Conservation (phyloP, 2,888 invertebrate genomes). For the Pemphredon lugubris region DNA sequence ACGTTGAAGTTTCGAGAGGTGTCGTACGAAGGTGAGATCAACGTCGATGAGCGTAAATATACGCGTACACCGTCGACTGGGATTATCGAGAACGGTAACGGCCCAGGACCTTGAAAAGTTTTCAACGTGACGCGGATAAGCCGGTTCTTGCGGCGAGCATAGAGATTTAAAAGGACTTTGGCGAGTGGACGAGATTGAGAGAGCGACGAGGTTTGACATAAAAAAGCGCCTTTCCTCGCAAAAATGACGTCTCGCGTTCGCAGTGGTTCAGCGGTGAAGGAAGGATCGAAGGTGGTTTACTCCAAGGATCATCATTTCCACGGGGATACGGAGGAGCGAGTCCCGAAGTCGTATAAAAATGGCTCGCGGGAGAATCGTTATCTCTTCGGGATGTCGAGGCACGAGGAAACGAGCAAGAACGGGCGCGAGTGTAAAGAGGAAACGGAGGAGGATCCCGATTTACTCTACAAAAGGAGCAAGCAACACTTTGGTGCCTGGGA, state of each 20-base stretch:
- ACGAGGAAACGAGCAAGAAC: conserved; percentile 49
- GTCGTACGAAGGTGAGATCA: too few relatives aligned
- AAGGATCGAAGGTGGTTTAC: conserved; percentile 57
- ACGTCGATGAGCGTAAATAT: too few relatives aligned
- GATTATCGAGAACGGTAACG: too few relatives aligned
- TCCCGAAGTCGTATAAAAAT: conserved; percentile 37
- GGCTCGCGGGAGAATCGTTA: conserved; percentile 50
- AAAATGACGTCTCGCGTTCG: conserved; percentile 76
- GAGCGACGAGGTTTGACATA: too few relatives aligned
- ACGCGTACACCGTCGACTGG: too few relatives aligned
- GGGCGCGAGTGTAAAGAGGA: conserved; percentile 37
- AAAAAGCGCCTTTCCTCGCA: too few relatives aligned
- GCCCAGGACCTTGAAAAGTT: too few relatives aligned
- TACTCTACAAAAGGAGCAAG: conserved; percentile 63
- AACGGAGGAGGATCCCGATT: conserved; percentile 54
- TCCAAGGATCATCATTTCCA: conserved; percentile 51
- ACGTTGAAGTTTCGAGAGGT: too few relatives aligned
- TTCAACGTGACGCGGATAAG: too few relatives aligned
- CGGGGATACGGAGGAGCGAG: conserved; percentile 36
- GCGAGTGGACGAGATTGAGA: too few relatives aligned
- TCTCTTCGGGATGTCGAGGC: conserved; percentile 56
- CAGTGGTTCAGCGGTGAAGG: conserved; percentile 64
- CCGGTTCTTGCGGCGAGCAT: too few relatives aligned
- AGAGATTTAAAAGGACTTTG: too few relatives aligned
- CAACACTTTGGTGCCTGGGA: conserved; percentile 70